Evolutionary conservation across 2,113 vertebrate genomes (phyloP), one percentile per base, ranked within the genome.

Genomic region (Oncorhynchus keta): DNA sequence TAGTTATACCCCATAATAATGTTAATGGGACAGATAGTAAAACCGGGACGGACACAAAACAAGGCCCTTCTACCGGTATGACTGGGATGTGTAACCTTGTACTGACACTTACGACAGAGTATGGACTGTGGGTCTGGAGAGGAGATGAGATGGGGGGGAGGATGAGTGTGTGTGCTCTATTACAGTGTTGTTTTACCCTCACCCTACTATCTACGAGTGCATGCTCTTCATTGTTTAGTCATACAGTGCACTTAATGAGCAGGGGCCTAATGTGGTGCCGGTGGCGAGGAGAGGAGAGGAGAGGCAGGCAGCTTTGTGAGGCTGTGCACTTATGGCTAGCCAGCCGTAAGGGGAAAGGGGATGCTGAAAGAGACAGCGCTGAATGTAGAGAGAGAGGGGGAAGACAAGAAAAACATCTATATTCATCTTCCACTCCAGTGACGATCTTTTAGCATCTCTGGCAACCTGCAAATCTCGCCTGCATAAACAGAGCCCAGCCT

Each of bases 1-100:
- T 83, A 86, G 83, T 87, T 87, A 84, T 88, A 90, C 72, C 82
- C 87, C 76, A 78, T 82, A 84, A 90, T 87, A 72, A 88, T 81
- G 85, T 86, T 84, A 90, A 88, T 84, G 88, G 79, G 75, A 87
- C 79, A 71, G 71, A 80, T 83, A 79, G 79, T 87, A 79, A 87
- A 89, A 84, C 82, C 77, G 77, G 74, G 79, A 88, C 84, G 26
- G 77, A 81, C 85, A 85, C 68, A 73, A 79, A 84, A 85, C 39
- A 45, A 45, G 39, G 39, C 39, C 39, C 8, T 12, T 45, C 39
- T 12, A 74, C 70, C 77, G 68, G 45, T 75, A 13, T 22, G 6
- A 22, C 59, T 55, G 51, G 51, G 57, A 18, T 48, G 68, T 72
- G 76, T 66, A 62, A 62, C 59, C 59, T 55, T 55, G 16, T 55